These are phyloP conservation scores for Burhinus bistriatus DNA, from an alignment of 2,113 vertebrate species.

Conservation along the genomic window DNA sequence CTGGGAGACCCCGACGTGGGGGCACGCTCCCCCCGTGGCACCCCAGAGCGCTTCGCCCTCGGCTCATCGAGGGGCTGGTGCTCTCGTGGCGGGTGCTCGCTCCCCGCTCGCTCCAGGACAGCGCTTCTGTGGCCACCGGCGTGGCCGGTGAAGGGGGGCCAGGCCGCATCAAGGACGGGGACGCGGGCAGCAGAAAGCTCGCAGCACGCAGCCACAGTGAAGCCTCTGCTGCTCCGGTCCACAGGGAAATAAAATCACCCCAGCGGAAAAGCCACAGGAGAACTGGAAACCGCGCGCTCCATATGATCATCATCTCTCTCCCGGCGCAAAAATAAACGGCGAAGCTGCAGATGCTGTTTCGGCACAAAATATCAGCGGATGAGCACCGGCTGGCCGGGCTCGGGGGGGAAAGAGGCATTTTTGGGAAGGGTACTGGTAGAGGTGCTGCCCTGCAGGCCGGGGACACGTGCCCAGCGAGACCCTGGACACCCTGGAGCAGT, in stretches of 20 bases:
- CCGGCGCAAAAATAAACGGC: not conserved
- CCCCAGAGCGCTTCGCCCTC: accelerated
- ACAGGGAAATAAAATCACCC: not conserved
- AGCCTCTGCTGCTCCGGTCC: not conserved
- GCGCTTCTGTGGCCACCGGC: accelerated
- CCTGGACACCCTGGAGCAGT: not conserved
- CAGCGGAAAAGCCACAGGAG: not conserved
- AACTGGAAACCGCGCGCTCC: not conserved
- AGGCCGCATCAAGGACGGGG: not conserved
- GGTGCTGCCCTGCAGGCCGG: not conserved
- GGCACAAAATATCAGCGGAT: not conserved
- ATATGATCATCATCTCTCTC: not conserved
- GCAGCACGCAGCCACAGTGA: not conserved
- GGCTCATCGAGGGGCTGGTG: accelerated
- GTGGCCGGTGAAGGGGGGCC: too few species aligned
- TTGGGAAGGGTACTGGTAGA: not conserved
- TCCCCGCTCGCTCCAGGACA: not conserved
- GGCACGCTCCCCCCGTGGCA: accelerated
- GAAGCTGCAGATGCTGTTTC: not conserved
- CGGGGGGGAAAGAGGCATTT: not conserved
- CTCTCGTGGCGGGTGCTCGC: accelerated
- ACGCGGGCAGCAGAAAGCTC: not conserved
- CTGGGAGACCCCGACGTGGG: not conserved
- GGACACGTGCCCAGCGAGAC: not conserved
- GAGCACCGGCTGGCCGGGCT: not conserved